Base-by-base conservation (phyloP, 2,113 vertebrate species). In the Excalfactoria chinensis region DNA sequence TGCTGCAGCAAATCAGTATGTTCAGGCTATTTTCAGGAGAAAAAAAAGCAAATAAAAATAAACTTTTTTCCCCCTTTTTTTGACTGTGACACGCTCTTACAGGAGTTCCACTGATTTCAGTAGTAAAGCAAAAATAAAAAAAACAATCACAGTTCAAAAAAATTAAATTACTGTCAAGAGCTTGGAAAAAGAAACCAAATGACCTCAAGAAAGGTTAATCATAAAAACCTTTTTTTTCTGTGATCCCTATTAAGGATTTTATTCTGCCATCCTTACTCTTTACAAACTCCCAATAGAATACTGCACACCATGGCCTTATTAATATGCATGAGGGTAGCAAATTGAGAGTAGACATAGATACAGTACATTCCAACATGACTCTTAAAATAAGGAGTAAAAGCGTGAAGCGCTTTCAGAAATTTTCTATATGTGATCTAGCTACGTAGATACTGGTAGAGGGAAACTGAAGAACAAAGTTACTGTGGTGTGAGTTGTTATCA, bases 191-290 rank as follows among this genome's bases (percentile, higher is more conserved):
- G 9, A 81, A 81, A 80, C 37, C 49, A n/a, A 69, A 84, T n/a
- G 44, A 83, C 64, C 62, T 86, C 72, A 71, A 37, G 16, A 94
- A 88, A 91, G 34, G 30, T 88, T 89, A 88, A 89, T 89, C 64
- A 77, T 46, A 83, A 62, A 14, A 0, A 18, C 4, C 2, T 6
- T 51, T 60, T 60, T 60, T 22, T 69, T 71, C 55, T 77, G 32
- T 59, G 37, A 94, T 55, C 37, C 55, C 73, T 88, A 87, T 69
- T 80, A 93, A 46, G 21, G 23, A 51, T 49, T 83, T 89, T 81
- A 77, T 80, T 67, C 75, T 89, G 68, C 37, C 32, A 86, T 68
- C 60, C 43, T 84, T 60, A 88, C 34, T 90, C 48, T 88, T 80
- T 30, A 67, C 66, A 79, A 13, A 89, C 19, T 86, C 69, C 56